Percentiles rank a stretch among this genome's conserved stretches.
phyloP scores from a whole-genome alignment of 2,113 vertebrate genomes.

The Aepyceros melampus region DNA sequence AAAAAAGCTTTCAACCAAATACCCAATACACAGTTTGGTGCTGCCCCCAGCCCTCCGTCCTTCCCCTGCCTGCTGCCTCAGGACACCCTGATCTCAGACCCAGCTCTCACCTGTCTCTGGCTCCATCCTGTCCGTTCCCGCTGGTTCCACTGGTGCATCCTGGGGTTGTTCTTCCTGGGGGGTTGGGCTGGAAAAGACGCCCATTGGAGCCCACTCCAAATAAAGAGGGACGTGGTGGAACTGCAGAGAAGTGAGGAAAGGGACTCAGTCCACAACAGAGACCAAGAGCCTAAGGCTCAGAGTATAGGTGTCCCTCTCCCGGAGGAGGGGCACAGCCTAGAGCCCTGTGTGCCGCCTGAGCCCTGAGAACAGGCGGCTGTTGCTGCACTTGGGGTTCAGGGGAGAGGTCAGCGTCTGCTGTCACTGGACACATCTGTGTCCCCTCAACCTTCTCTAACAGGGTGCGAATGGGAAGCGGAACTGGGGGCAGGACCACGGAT shows the following conservation, averaged over 20 bases:
- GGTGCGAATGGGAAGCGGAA: rapidly evolving
- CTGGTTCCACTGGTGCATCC: not conserved
- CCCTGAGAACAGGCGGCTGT: not conserved
- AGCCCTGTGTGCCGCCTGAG: rapidly evolving
- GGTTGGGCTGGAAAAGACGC: conserved; percentile 84
- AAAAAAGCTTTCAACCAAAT: rapidly evolving
- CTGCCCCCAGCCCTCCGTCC: rapidly evolving
- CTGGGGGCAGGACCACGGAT: rapidly evolving
- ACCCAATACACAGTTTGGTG: rapidly evolving
- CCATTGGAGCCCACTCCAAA: conserved; percentile 94
- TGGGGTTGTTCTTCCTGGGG: conserved; percentile 12
- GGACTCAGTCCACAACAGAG: not conserved
- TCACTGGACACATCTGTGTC: rapidly evolving
- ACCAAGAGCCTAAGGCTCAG: not conserved
- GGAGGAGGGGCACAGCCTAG: not conserved
- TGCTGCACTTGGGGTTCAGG: not conserved
- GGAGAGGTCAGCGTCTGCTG: not conserved
- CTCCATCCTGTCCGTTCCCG: not conserved
- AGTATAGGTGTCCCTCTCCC: not conserved
- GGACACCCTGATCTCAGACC: not conserved
- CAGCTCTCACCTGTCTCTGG: conserved; percentile 57
- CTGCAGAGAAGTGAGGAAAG: conserved; percentile 56
- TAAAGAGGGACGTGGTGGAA: conserved; percentile 88
- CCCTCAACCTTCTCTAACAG: not conserved
- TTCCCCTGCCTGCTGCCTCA: rapidly evolving